Percentiles rank a stretch among this genome's conserved stretches.
phyloP scores from a whole-genome alignment of 2,888 invertebrate species.

The Polymixis flavicincta region DNA sequence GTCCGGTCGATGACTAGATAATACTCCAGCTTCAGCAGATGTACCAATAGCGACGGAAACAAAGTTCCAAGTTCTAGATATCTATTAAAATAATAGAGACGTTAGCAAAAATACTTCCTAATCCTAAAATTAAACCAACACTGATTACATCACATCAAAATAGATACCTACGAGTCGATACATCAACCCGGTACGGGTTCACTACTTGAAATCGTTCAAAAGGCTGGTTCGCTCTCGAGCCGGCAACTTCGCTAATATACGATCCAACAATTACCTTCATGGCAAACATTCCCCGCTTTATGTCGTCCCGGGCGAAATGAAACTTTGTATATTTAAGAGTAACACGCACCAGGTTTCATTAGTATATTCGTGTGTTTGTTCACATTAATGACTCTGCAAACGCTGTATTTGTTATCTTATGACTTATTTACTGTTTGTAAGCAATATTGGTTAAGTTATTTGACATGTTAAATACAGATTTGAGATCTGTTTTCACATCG shows the following conservation, averaged over 20 bases:
- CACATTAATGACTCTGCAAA: conserved; percentile 70
- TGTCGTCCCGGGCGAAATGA: conserved; percentile 67
- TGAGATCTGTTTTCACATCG: conserved; percentile 46
- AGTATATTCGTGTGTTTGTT: conserved; percentile 73
- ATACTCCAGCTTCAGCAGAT: conserved; percentile 32
- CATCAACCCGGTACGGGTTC: conserved; percentile 42
- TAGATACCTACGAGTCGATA: conserved; percentile 58
- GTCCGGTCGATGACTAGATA: conserved; percentile 64
- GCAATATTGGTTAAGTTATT: conserved; percentile 61
- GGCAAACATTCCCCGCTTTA: conserved; percentile 73
- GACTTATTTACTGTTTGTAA: conserved; percentile 71
- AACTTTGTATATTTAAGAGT: conserved; percentile 72
- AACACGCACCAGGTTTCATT: conserved; percentile 72
- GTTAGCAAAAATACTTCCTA: neutral
- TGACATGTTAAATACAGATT: conserved; percentile 41
- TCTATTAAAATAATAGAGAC: neutral
- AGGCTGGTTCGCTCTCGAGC: conserved; percentile 62
- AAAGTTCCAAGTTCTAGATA: neutral
- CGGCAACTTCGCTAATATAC: conserved; percentile 75
- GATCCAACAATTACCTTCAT: conserved; percentile 77
- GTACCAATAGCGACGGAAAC: conserved; percentile 1
- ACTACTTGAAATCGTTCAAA: conserved; percentile 58
- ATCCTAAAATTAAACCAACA: conserved; percentile 3
- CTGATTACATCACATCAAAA: conserved; percentile 16
- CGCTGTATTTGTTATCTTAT: conserved; percentile 69